phyloP scores from a whole-genome alignment of 2,888 invertebrate genomes.

The Drosophila neutralis region DNA sequence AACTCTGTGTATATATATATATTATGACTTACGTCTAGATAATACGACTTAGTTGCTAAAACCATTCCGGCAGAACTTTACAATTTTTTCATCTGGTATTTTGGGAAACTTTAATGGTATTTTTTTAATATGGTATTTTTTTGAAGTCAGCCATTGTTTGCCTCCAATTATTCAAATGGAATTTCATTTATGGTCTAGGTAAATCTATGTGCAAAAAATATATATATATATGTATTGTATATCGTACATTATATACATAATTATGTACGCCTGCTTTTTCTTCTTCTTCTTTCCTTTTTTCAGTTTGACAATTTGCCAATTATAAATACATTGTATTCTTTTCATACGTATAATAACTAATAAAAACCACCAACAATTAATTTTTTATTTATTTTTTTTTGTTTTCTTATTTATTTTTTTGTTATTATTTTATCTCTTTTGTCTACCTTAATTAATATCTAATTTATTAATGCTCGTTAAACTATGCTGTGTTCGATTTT shows the following conservation, averaged over 20 bases:
- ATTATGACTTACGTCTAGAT: slow-evolving; percentile 16
- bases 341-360: slow-evolving; percentile 54
- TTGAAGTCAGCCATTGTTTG: slow-evolving; percentile 26
- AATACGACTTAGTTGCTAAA: slow-evolving; percentile 44
- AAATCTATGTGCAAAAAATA: slow-evolving; percentile 79
- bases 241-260: slow-evolving; percentile 73
- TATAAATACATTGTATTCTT: slow-evolving; percentile 49
- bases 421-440: slow-evolving; percentile 14
- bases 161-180: slow-evolving; percentile 31
- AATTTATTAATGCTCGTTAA: slow-evolving; percentile 61
- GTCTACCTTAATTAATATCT: slow-evolving; percentile 75
- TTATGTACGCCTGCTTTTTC: slow-evolving; percentile 42
- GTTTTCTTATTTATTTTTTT: not conserved
- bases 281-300: slow-evolving; percentile 4
- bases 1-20: slow-evolving; percentile 17
- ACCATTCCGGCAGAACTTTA: slow-evolving; percentile 58
- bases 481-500: slow-evolving; percentile 25
- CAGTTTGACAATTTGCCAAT: slow-evolving; percentile 74
- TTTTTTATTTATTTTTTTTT: slow-evolving; percentile 10
- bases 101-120: slow-evolving; percentile 27
- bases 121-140: slow-evolving; percentile 12
- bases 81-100: slow-evolving; percentile 42
- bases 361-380: slow-evolving; percentile 72
- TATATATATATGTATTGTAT: slow-evolving; percentile 60
- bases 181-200: slow-evolving; percentile 56